Base-by-base conservation (phyloP, 1,140 invertebrate species). In the Telenomus remus region DNA sequence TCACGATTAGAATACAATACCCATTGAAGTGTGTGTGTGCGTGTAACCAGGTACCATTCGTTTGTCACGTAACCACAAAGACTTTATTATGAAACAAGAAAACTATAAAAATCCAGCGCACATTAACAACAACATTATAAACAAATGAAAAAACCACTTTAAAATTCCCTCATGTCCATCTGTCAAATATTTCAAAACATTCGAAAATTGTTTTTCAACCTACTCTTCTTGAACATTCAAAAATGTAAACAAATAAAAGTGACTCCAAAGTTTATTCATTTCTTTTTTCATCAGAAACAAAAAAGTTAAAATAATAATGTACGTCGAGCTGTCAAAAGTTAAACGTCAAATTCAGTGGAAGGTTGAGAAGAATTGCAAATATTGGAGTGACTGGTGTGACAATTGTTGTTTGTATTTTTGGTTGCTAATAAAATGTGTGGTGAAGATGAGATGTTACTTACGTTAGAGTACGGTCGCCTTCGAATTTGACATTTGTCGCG, bases 401-500 rank as follows among this genome's bases (percentile, higher is more conserved):
- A 39, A 39, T n/a, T n/a, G n/a, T n/a, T n/a, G n/a, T n/a, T n/a
- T n/a, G n/a, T n/a, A 39, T 39, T 9, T 39, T 9, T 9, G 9
- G 3, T 39, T 39, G n/a, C 2, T 4, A 39, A 39, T 39, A 13
- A 13, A 12, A 44, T 44, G 13, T 1, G 12, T n/a, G 42, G 16
- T 5, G 47, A 56, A 49, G 15, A 49, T 12, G 12, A 19, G 27
- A 46, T 14, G 6, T 27, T 59, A 73, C 70, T 56, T 44, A 56
- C 64, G 12, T 59, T 50, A 53, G 34, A 55, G n/a, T 44, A 50
- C 15, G 50, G 14, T 56, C 46, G 56, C 9, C 50, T 44, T 55
- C 42, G 63, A 63, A 68, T 74, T 75, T 75, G 71, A 75, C 71
- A 75, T 75, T 63, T 68, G 53, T 59, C 35, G 35, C 11, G 44